Conservation (phyloP, 2,888 invertebrate species). For the Petrolisthes manimaculis region DNA sequence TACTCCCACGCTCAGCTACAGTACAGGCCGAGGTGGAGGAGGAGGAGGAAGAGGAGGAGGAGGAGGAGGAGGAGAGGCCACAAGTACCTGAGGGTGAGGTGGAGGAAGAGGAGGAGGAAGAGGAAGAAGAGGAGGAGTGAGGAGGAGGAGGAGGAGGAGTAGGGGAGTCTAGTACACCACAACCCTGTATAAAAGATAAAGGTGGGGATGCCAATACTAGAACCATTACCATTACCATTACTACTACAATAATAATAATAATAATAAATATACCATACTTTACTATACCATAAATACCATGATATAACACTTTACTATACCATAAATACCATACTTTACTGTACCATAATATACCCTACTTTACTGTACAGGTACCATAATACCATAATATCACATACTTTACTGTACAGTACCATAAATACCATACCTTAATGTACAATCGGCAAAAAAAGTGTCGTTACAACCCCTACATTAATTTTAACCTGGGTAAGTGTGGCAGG, state of each 20-base stretch:
- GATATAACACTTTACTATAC: neutral
- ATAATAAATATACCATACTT: neutral
- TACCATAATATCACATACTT: too few relatives aligned
- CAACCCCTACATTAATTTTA: too few relatives aligned
- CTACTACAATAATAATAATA: neutral
- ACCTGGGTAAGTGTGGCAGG: too few relatives aligned
- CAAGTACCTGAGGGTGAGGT: conserved; percentile 6
- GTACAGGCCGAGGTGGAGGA: conserved; percentile 21
- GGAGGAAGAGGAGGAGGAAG: conserved; percentile 21
- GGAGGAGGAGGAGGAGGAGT: neutral
- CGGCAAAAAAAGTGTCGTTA: too few relatives aligned
- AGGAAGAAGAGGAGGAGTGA: conserved; percentile 13
- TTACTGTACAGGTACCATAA: too few relatives aligned
- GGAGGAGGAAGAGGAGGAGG: conserved; percentile 15
- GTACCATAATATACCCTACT: neutral
- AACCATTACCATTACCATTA: neutral
- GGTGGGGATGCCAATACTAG: neutral
- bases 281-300: neutral
- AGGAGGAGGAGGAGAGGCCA: neutral
- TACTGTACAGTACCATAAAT: too few relatives aligned
- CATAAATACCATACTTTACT: neutral
- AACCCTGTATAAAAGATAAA: neutral
- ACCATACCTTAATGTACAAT: too few relatives aligned
- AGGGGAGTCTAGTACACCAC: neutral
- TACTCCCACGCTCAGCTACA: conserved; percentile 1